Conservation (phyloP, 2,797 vertebrate species). For the Brachyalestes nurse region DNA sequence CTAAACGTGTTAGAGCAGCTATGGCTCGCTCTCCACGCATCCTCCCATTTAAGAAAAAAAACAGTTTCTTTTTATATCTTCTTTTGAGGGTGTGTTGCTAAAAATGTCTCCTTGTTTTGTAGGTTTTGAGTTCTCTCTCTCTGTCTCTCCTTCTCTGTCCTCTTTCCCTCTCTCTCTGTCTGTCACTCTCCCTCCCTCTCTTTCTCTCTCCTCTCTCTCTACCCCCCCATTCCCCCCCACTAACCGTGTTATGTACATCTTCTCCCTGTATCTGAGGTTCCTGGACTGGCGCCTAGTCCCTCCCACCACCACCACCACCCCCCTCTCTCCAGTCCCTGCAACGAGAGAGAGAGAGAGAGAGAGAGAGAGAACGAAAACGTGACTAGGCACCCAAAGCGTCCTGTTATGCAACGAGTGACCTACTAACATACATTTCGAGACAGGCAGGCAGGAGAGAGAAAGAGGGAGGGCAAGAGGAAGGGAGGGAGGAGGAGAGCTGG, state of each 20-base stretch:
- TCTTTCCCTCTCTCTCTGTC: constrained; percentile 26
- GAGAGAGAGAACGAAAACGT: constrained; percentile 72
- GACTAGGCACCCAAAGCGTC: constrained; percentile 82
- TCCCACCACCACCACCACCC: constrained; percentile 44
- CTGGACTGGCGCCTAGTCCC: constrained; percentile 61
- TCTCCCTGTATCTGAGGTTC: constrained; percentile 60
- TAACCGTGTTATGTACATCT: constrained; percentile 59
- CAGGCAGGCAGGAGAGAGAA: constrained; percentile 57
- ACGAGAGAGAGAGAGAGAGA: constrained; percentile 31
- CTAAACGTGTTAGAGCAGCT: background rate
- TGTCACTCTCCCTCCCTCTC: constrained; percentile 46
- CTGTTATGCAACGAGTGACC: constrained; percentile 87
- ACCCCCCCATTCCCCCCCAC: too few relatives aligned
- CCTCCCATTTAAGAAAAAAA: background rate
- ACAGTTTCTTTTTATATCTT: constrained; percentile 53
- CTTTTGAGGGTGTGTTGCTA: constrained; percentile 56
- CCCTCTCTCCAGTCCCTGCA: constrained; percentile 56
- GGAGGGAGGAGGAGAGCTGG: constrained; percentile 34
- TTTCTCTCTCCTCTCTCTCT: constrained; percentile 13
- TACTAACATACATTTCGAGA: constrained; percentile 85
- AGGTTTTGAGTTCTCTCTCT: constrained; percentile 32
- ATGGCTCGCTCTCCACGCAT: background rate
- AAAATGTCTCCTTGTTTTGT: constrained; percentile 57
- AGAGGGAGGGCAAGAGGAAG: background rate
- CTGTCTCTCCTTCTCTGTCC: too few relatives aligned